These are phyloP conservation scores for Nansenia antarctica DNA, from an alignment of 2,113 vertebrate genomes.

Conservation along the genomic window DNA sequence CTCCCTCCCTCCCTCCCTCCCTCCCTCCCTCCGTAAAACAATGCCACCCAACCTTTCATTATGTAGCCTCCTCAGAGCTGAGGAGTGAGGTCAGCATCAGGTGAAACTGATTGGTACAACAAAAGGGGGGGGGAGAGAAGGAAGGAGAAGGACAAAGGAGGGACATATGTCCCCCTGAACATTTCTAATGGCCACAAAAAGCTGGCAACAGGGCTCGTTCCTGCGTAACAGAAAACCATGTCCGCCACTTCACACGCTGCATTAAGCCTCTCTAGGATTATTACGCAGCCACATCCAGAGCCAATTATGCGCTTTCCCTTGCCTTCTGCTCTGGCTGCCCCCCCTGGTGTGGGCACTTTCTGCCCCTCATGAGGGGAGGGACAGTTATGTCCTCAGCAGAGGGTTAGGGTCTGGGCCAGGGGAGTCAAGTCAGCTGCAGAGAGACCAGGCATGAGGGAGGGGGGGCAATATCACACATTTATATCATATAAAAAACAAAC, in stretches of 20 bases:
- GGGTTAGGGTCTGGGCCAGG: background rate
- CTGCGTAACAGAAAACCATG: background rate
- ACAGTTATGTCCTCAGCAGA: background rate
- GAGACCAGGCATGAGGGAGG: background rate
- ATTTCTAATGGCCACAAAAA: background rate
- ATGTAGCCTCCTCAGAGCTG: background rate
- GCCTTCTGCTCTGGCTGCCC: background rate
- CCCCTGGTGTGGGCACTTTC: background rate
- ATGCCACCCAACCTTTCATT: background rate
- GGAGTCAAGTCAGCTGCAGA: background rate
- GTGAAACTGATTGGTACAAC: background rate
- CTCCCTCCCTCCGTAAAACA: background rate
- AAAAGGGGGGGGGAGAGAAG: background rate
- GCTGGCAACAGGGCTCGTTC: background rate
- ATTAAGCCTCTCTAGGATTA: conserved; percentile 31
- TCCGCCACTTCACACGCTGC: background rate
- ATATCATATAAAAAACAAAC: too few relatives aligned
- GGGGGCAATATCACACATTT: too few relatives aligned
- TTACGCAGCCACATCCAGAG: conserved; percentile 16
- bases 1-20: conserved; percentile 1
- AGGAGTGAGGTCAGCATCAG: background rate
- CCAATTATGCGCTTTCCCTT: conserved; percentile 27
- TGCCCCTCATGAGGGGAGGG: background rate
- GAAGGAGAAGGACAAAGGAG: background rate
- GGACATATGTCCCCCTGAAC: background rate